phyloP scores from a whole-genome alignment of 1,140 invertebrate genomes.

The Augochlora pura region DNA sequence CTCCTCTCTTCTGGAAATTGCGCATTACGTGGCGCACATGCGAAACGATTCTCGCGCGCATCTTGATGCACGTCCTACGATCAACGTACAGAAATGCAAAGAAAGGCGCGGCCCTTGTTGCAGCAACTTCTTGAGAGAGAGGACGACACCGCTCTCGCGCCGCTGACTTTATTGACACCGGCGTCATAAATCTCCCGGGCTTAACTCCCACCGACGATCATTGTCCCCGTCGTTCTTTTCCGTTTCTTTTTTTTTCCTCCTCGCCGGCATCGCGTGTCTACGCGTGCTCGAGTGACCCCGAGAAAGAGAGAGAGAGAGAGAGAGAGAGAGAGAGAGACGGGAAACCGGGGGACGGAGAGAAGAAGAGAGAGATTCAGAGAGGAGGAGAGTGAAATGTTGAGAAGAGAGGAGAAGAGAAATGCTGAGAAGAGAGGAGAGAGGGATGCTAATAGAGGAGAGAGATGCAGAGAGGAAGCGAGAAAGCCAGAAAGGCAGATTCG shows the following conservation, averaged over 20 bases:
- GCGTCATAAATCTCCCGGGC: slow-evolving; percentile 57
- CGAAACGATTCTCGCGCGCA: slow-evolving; percentile 21
- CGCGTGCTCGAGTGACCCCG: slow-evolving; percentile 16
- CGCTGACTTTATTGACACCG: slow-evolving; percentile 62
- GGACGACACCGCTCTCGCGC: slow-evolving; percentile 18
- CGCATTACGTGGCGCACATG: slow-evolving; percentile 33
- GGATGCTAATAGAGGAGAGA: too few relatives aligned
- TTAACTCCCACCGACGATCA: slow-evolving; percentile 57
- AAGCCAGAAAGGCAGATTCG: too few relatives aligned
- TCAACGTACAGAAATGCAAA: slow-evolving; percentile 44
- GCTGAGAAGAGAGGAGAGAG: not conserved
- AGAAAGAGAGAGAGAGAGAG: not conserved
- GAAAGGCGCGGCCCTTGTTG: slow-evolving; percentile 27
- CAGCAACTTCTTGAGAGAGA: slow-evolving; percentile 18
- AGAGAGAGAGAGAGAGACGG: too few relatives aligned
- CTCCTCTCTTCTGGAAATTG: slow-evolving; percentile 45
- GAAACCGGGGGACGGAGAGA: too few relatives aligned
- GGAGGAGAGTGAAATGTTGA: too few relatives aligned
- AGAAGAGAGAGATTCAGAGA: not conserved
- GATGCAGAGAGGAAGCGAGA: too few relatives aligned
- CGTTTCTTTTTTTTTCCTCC: slow-evolving; percentile 11
- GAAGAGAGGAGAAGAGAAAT: too few relatives aligned
- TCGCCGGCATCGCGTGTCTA: slow-evolving; percentile 5
- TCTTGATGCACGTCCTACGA: slow-evolving; percentile 31
- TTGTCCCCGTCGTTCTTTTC: slow-evolving; percentile 32